Conservation (phyloP, 1,140 invertebrate species). For the Trichonephila clavipes region DNA sequence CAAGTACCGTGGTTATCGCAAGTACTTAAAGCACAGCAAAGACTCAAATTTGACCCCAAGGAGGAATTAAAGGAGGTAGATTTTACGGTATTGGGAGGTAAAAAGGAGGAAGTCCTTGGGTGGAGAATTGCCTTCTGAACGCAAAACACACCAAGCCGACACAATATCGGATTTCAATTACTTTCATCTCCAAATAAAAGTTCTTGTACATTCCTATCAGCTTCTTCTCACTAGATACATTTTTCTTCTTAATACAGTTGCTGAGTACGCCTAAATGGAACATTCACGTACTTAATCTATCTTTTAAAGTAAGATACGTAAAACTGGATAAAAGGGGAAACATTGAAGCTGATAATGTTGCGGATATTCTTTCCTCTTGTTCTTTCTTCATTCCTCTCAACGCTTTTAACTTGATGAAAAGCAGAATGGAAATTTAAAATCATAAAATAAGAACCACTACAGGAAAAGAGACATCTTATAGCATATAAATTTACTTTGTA, state of each 20-base stretch:
- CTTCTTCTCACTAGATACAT: neutral
- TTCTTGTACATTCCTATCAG: neutral
- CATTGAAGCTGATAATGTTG: neutral
- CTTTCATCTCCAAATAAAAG: constrained; percentile 47
- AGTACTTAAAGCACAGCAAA: constrained; percentile 56
- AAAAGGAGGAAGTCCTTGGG: neutral
- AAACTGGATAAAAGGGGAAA: neutral
- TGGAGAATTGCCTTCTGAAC: constrained; percentile 28
- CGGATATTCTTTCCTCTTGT: too few species aligned
- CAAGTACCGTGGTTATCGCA: constrained; percentile 64
- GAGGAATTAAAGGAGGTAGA: constrained; percentile 60
- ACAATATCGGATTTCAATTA: constrained; percentile 70
- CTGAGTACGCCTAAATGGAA: neutral
- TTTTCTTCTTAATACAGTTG: constrained; percentile 14
- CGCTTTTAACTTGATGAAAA: neutral
- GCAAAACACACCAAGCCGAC: constrained; percentile 1
- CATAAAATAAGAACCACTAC: too few species aligned
- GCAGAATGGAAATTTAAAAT: neutral
- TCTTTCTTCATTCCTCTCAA: too few species aligned
- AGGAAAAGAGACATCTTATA: too few species aligned
- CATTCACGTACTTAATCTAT: too few species aligned
- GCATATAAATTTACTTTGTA: too few species aligned
- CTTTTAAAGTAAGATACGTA: too few species aligned
- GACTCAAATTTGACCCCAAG: constrained; percentile 64
- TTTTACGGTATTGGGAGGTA: neutral